Evolutionary conservation across 2,113 vertebrate genomes (phyloP).

Genomic region (Psittacara wagleri): DNA sequence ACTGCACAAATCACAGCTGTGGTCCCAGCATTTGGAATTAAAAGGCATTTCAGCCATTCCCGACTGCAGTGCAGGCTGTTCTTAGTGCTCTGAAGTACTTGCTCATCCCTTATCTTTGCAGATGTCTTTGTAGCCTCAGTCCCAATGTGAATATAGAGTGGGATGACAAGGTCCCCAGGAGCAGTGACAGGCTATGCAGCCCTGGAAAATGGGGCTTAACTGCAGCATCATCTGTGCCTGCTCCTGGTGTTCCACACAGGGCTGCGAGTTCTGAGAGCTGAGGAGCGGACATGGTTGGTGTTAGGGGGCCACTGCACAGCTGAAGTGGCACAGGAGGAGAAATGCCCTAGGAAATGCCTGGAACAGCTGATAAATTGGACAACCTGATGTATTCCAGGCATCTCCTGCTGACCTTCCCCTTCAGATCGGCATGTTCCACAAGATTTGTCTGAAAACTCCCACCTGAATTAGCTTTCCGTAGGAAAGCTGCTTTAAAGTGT

Average conservation of each 20-base stretch:
- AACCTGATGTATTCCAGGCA: neutral
- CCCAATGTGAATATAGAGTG: neutral
- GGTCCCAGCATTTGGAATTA: neutral
- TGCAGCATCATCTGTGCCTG: neutral
- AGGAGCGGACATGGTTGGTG: neutral
- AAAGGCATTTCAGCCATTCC: neutral
- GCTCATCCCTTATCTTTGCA: neutral
- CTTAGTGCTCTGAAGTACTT: neutral
- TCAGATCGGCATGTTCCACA: neutral
- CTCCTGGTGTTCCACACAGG: neutral
- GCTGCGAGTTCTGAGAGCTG: neutral
- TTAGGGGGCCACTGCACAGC: neutral
- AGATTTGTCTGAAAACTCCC: neutral
- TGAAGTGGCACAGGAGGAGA: neutral
- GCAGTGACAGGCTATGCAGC: too few species aligned
- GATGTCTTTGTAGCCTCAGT: neutral
- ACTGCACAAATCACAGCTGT: neutral
- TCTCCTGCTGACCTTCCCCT: slow-evolving; percentile 8
- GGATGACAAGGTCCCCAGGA: neutral
- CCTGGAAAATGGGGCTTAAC: neutral
- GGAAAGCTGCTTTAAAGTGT: neutral
- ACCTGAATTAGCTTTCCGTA: neutral
- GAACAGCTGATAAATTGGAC: neutral
- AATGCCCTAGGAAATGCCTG: neutral
- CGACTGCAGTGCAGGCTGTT: accelerated